phyloP scores from a whole-genome alignment of 2,797 vertebrate species.

The Euphonia xanthogaster region DNA sequence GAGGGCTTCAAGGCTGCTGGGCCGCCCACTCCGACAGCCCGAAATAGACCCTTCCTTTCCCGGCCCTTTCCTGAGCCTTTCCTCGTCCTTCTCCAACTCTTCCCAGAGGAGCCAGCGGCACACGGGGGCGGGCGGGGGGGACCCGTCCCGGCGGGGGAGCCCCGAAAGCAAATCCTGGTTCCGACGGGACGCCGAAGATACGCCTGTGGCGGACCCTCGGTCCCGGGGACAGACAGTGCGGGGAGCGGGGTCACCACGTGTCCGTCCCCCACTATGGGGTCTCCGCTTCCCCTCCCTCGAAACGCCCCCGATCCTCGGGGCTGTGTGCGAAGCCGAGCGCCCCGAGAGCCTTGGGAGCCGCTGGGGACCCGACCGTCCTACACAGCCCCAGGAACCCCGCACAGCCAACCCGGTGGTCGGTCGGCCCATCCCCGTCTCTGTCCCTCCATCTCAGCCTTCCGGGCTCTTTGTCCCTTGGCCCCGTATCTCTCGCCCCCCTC shows the following conservation, averaged over 20 bases:
- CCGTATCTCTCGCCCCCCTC: neutral
- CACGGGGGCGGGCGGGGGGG: too few species aligned
- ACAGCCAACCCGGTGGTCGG: neutral
- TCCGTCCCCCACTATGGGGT: neutral
- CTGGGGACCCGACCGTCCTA: neutral
- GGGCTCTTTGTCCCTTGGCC: neutral
- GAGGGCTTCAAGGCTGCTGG: neutral
- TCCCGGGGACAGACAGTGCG: too few species aligned
- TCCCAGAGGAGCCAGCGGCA: neutral
- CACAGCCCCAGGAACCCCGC: neutral
- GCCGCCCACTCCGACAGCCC: neutral
- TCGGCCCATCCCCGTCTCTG: neutral
- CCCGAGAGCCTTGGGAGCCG: neutral
- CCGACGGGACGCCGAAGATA: neutral
- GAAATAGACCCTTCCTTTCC: neutral
- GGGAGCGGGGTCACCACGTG: neutral
- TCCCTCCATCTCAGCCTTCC: neutral
- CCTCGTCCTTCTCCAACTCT: neutral
- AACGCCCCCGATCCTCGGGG: neutral
- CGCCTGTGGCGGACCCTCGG: too few species aligned
- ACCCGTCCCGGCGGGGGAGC: too few species aligned
- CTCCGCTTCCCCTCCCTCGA: neutral
- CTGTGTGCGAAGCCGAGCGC: neutral
- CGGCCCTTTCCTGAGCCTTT: neutral
- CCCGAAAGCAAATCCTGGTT: neutral